Percentiles rank a stretch among this genome's conserved stretches.
phyloP scores from a whole-genome alignment of 2,797 vertebrate species.

The Chaetophractus vellerosus region DNA sequence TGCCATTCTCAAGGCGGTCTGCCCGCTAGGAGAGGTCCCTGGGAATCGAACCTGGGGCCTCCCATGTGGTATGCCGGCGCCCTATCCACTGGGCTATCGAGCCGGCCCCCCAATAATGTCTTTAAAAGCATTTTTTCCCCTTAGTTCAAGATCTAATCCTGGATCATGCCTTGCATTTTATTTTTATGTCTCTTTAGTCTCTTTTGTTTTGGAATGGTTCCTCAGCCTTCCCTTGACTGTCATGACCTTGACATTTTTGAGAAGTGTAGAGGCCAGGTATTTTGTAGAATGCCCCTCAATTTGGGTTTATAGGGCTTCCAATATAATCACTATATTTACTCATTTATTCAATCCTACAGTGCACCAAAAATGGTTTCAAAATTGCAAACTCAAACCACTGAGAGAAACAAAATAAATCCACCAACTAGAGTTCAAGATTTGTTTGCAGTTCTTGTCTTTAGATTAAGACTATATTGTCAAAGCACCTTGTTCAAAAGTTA shows the following conservation, averaged over 20 bases:
- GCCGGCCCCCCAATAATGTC: not conserved
- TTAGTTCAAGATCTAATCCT: not conserved
- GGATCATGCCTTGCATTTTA: not conserved
- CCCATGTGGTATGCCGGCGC: no score
- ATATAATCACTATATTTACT: conserved; percentile 7
- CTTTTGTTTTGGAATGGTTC: not conserved
- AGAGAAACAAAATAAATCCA: conserved; percentile 19
- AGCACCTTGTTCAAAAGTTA: not conserved
- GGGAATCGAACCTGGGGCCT: no score
- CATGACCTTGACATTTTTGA: not conserved
- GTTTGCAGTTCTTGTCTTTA: conserved; percentile 13
- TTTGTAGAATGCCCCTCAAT: not conserved
- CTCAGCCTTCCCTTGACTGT: not conserved
- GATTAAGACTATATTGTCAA: not conserved
- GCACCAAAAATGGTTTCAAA: conserved; percentile 11
- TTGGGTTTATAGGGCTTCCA: conserved; percentile 1
- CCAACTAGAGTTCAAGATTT: not conserved
- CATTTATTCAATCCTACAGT: not conserved
- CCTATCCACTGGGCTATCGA: no score
- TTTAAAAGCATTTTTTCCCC: not conserved
- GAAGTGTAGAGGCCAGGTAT: not conserved
- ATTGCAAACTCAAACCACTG: not conserved
- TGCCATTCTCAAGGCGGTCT: no score
- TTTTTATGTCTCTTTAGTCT: not conserved
- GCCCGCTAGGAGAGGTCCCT: no score